Base-by-base conservation (phyloP, 1,140 invertebrate species). In the Sycophaga agraensis region DNA sequence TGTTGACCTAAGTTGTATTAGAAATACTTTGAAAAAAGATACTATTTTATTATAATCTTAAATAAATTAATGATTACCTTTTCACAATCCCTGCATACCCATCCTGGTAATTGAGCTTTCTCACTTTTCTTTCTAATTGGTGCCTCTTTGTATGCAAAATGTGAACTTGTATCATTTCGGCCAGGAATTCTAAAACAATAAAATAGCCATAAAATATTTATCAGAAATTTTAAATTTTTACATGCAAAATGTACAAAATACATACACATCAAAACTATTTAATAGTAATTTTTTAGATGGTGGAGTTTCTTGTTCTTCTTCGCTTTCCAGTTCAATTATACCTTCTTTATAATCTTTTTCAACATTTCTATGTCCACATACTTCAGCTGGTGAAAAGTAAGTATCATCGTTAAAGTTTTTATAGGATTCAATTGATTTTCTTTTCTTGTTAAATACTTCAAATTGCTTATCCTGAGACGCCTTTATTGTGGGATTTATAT, bases 41-140 rank as follows among this genome's bases (percentile, higher is more conserved):
- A 63, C 46, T 39, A 39, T 24, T 40, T 61, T 45, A 19, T 35
- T 45, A 59, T 16, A n/a, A 31, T 42, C 43, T 40, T 51, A 43
- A 59, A 51, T 19, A 40, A 35, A 31, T 45, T 21, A 37, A 42
- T 24, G 24, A 17, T 68, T 73, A 83, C 81, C 64, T 76, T 59
- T 63, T 70, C 59, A 64, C 81, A 83, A 26, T 78, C 64, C 48
- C 71, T 67, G 60, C 82, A 83, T 58, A 66, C 54, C 70, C 73
- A 73, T 19, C 80, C 82, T 42, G 67, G 60, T 50, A 82, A 59
- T 50, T 75, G 72, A 22, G 65, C 71, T 63, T 77, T 76, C 48
- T 78, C 75, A 19, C 17, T 49, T 69, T 77, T 81, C 22, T 74
- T 78, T 22, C 77, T 65, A 11, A 78, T 66, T 26, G 73, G 51